These are phyloP conservation scores for Nomia melanderi DNA, from an alignment of 1,140 invertebrate genomes.

Conservation along the genomic window DNA sequence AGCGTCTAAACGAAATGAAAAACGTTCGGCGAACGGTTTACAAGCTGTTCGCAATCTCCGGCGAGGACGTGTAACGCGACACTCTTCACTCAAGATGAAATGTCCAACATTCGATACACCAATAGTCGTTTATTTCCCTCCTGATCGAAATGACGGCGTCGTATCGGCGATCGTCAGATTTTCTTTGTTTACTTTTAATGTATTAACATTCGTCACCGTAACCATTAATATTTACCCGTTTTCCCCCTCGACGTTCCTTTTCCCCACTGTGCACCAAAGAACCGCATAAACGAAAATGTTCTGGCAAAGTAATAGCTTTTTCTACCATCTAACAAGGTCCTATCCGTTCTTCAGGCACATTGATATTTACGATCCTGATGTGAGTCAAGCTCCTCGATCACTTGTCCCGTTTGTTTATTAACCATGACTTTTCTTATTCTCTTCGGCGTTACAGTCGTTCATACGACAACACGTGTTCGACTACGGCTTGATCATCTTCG, in stretches of 20 bases:
- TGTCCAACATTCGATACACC: not conserved
- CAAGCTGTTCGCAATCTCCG: too few species aligned
- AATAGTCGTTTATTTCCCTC: constrained; percentile 24
- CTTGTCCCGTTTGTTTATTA: not conserved
- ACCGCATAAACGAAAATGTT: constrained; percentile 64
- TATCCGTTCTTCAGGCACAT: constrained; percentile 67
- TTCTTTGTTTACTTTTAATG: constrained; percentile 15
- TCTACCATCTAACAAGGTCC: constrained; percentile 57
- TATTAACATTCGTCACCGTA: not conserved
- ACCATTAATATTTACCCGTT: not conserved
- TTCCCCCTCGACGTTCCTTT: not conserved
- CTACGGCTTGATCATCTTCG: constrained; percentile 74
- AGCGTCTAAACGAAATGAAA: too few species aligned
- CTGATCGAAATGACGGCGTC: not conserved
- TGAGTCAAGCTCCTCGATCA: constrained; percentile 39
- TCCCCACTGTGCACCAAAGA: constrained; percentile 43
- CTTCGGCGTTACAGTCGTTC: constrained; percentile 67
- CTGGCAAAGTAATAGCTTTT: constrained; percentile 58
- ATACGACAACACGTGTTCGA: constrained; percentile 74
- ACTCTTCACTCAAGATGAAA: too few species aligned
- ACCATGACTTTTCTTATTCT: not conserved
- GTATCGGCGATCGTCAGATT: constrained; percentile 25
- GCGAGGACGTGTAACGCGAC: too few species aligned
- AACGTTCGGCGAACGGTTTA: too few species aligned
- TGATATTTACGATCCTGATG: constrained; percentile 71